Percentiles rank a stretch among this genome's conserved stretches.
Evolutionary conservation across 2,113 vertebrate genomes (phyloP).

Genomic region (Carassius gibelio): DNA sequence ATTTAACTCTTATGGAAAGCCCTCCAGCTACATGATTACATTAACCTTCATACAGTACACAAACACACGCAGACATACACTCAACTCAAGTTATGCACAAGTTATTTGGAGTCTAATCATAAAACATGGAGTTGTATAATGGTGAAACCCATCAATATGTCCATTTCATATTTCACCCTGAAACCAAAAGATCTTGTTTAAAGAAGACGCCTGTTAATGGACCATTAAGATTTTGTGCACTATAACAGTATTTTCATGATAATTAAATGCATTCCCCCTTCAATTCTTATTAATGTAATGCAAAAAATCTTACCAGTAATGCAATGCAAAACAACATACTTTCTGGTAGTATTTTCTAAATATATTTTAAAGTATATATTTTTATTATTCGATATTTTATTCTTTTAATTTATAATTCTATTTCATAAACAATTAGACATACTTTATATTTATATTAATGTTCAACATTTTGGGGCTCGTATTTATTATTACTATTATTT

Average conservation of each 20-base stretch:
- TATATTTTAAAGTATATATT: too few relatives aligned
- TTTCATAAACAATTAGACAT: too few relatives aligned
- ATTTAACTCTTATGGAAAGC: background rate
- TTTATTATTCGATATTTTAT: too few relatives aligned
- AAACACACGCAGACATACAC: background rate
- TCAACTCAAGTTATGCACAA: background rate
- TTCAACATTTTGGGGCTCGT: too few relatives aligned
- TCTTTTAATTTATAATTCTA: too few relatives aligned
- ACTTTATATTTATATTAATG: too few relatives aligned
- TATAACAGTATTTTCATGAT: background rate
- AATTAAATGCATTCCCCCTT: background rate
- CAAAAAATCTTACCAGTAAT: too few relatives aligned
- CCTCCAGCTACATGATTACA: conserved; percentile 13
- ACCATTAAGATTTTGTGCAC: background rate
- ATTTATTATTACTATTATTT: too few relatives aligned
- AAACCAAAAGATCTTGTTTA: background rate
- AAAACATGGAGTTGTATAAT: background rate
- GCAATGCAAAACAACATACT: too few relatives aligned
- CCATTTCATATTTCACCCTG: background rate
- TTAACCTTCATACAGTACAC: conserved; percentile 9
- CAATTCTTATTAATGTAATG: too few relatives aligned
- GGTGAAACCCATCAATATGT: background rate
- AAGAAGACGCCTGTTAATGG: background rate
- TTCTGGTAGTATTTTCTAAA: too few relatives aligned
- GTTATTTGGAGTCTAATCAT: background rate